A percentile compares a stretch with the other conserved stretches of the same genome.
These are phyloP conservation scores for Percopsis transmontana DNA, from an alignment of 2,113 vertebrate genomes.

Conservation along the genomic window DNA sequence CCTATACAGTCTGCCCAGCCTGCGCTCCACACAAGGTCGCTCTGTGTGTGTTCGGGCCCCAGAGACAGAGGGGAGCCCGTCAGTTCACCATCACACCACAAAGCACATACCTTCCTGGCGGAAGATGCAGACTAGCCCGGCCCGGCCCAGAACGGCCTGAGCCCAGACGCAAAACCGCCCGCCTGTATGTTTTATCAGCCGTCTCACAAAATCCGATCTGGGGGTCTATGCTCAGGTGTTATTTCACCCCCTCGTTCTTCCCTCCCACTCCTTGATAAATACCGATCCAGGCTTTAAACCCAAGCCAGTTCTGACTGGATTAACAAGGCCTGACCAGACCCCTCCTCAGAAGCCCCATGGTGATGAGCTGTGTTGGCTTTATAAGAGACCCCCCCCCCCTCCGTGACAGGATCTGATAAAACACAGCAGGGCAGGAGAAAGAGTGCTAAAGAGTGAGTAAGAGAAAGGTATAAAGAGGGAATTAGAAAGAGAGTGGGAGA, in stretches of 20 bases:
- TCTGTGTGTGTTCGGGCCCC: constrained; percentile 76
- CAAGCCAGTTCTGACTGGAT: constrained; percentile 35
- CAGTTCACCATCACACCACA: constrained; percentile 64
- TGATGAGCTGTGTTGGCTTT: constrained; percentile 71
- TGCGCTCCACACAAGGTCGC: constrained; percentile 74
- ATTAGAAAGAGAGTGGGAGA: neutral
- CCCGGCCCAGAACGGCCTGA: constrained; percentile 28
- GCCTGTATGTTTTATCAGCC: constrained; percentile 66
- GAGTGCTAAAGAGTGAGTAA: constrained; percentile 2
- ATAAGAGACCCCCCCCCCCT: constrained; percentile 48
- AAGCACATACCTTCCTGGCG: constrained; percentile 73
- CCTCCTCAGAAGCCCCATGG: constrained; percentile 48
- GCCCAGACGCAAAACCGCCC: neutral
- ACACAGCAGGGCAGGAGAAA: constrained; percentile 41
- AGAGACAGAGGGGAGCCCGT: constrained; percentile 73
- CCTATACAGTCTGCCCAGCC: constrained; percentile 38
- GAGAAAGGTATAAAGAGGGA: constrained; percentile 9
- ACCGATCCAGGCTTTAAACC: constrained; percentile 27
- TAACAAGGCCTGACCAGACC: constrained; percentile 50
- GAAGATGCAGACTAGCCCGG: constrained; percentile 44
- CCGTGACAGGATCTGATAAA: constrained; percentile 73
- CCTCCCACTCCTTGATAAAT: constrained; percentile 46
- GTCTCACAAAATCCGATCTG: constrained; percentile 68
- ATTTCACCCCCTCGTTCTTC: constrained; percentile 45
- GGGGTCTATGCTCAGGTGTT: constrained; percentile 42